A percentile compares a stretch with the other conserved stretches of the same genome.
These are phyloP conservation scores for Lepisosteus oculatus DNA, from an alignment of 2,113 vertebrate species.

Conservation along the genomic window DNA sequence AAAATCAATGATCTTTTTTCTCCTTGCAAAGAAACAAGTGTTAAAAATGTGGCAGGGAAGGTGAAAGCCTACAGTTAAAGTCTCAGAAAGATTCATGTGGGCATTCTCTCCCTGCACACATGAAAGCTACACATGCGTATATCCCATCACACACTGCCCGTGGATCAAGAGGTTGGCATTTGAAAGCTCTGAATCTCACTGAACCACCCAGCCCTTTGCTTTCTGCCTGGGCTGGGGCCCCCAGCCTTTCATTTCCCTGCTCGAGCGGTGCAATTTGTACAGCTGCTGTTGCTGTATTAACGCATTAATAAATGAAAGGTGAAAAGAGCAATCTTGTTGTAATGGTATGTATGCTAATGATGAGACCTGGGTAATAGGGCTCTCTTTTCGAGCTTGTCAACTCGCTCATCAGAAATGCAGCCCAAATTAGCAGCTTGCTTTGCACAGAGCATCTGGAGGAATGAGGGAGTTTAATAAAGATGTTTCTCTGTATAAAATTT, in stretches of 20 bases:
- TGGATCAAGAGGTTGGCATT: neutral
- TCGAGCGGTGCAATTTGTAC: neutral
- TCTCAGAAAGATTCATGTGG: too few relatives aligned
- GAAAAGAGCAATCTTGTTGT: conserved; percentile 62
- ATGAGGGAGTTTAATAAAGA: conserved; percentile 57
- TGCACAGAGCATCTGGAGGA: conserved; percentile 51
- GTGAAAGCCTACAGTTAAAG: too few relatives aligned
- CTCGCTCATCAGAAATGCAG: conserved; percentile 55
- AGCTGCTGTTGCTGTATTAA: conserved; percentile 55
- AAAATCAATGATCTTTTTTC: too few relatives aligned
- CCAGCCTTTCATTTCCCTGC: neutral
- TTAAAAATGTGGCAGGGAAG: too few relatives aligned
- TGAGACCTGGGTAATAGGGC: conserved; percentile 62
- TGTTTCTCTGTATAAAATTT: conserved; percentile 52
- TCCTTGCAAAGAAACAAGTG: too few relatives aligned
- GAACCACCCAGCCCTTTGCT: neutral
- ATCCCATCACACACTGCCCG: too few relatives aligned
- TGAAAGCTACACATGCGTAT: too few relatives aligned
- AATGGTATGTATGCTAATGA: conserved; percentile 63
- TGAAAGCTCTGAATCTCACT: neutral
- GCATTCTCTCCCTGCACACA: too few relatives aligned
- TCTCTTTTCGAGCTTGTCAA: conserved; percentile 58
- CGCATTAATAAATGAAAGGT: conserved; percentile 62
- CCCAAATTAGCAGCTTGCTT: conserved; percentile 58
- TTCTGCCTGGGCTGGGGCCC: neutral